Base-by-base conservation (phyloP, 2,113 vertebrate genomes). In the Beaufortia kweichowensis region DNA sequence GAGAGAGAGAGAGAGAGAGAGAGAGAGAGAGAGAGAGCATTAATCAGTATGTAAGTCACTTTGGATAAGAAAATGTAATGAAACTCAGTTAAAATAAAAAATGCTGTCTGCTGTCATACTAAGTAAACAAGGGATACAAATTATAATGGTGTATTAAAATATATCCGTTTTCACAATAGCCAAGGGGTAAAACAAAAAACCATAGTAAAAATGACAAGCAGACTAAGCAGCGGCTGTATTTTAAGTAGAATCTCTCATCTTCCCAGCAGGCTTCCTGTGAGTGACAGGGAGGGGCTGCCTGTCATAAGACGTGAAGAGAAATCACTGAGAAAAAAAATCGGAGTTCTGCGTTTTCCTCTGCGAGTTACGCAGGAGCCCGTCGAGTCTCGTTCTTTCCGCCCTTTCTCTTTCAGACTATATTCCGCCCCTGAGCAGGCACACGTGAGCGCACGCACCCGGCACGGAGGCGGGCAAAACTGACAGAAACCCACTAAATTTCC, bases 361-460 rank as follows among this genome's bases (percentile, higher is more conserved):
- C 1, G 50, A 71, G 3, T 71, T 41, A 57, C 33, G 56, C 65
- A 28, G 70, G 55, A 12, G 53, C 75, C 72, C 43, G 7, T 29
- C 21, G 26, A 65, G 41, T 35, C 29, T 77, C 50, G 15, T n/a
- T 59, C 75, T 69, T 46, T 55, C 6, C 15, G 33, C n/a, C 43
- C 29, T 19, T 23, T 71, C 48, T n/a, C 48, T 28, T 64, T 75
- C 76, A 65, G 65, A 57, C 35, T 66, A 60, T 66, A 28, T 76
- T 73, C 9, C 56, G 62, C 63, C 59, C 77, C 66, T 69, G 70
- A 77, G 56, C 67, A 84, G 74, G 78, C 82, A 87, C 83, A 82
- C 80, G 82, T 78, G 72, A 76, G 78, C 82, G 46, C 74, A 81
- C 72, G 76, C 75, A 75, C 78, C 82, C 82, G 85, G 68, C 79